These are phyloP conservation scores for Stenurella melanura DNA, from an alignment of 2,888 invertebrate species.

Conservation along the genomic window DNA sequence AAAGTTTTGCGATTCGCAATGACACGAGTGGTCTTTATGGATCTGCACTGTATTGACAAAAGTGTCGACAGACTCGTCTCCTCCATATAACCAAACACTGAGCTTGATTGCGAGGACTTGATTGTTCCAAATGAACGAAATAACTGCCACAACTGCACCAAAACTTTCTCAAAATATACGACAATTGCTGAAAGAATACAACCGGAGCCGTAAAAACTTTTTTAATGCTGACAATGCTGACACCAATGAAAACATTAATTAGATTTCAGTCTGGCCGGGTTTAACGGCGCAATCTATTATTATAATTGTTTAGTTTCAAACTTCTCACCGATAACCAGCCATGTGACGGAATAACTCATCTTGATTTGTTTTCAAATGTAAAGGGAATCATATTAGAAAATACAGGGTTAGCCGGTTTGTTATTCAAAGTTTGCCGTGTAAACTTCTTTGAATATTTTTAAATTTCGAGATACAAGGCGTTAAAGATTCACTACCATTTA, in stretches of 20 bases:
- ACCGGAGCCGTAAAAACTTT: constrained; percentile 29
- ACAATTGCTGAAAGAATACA: constrained; percentile 50
- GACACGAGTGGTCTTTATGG: constrained; percentile 78
- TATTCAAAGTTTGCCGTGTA: too few relatives aligned
- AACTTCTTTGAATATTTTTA: too few relatives aligned
- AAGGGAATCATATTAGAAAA: too few relatives aligned
- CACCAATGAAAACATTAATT: constrained; percentile 38
- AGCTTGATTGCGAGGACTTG: constrained; percentile 74
- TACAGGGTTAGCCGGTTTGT: too few relatives aligned
- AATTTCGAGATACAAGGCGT: too few relatives aligned
- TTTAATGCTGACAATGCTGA: constrained; percentile 41
- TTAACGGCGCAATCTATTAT: background rate
- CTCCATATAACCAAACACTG: constrained; percentile 72
- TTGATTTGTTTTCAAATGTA: too few relatives aligned
- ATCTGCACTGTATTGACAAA: constrained; percentile 76
- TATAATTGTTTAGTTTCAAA: background rate
- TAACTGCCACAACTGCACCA: constrained; percentile 65
- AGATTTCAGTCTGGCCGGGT: constrained; percentile 11
- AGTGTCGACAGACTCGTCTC: constrained; percentile 74
- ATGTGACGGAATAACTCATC: too few relatives aligned
- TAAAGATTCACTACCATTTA: too few relatives aligned
- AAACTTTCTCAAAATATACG: constrained; percentile 58
- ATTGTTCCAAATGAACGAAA: constrained; percentile 74
- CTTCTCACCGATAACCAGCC: background rate
- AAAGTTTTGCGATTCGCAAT: constrained; percentile 72